These are phyloP conservation scores for Chelon labrosus DNA, from an alignment of 2,797 vertebrate species.

Conservation along the genomic window DNA sequence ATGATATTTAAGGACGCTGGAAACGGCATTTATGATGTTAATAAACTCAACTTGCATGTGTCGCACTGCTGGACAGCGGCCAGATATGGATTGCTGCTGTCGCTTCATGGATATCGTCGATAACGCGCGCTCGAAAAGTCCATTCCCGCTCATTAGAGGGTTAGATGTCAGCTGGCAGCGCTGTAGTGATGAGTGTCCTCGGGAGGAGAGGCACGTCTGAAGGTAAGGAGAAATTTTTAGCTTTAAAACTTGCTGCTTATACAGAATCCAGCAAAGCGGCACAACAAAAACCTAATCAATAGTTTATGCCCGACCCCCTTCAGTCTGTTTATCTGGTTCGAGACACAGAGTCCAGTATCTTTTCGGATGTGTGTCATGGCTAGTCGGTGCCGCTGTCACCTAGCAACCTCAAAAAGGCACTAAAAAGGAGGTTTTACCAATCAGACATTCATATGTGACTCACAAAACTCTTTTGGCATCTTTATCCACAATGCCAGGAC, in stretches of 20 bases:
- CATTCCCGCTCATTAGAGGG: constrained; percentile 24
- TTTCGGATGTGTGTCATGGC: constrained; percentile 2
- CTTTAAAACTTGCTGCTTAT: neutral
- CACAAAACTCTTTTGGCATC: neutral
- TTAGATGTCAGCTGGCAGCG: neutral
- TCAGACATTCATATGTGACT: neutral
- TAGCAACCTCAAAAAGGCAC: constrained; percentile 36
- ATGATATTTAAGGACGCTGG: neutral
- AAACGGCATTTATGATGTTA: neutral
- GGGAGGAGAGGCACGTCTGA: constrained; percentile 1
- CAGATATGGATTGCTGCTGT: constrained; percentile 15
- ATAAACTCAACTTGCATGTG: too few relatives aligned
- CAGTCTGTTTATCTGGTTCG: neutral
- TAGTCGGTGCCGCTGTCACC: constrained; percentile 19
- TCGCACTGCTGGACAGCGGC: constrained; percentile 1
- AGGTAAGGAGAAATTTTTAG: neutral
- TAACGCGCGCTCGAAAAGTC: constrained; percentile 23
- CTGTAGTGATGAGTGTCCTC: neutral
- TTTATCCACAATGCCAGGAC: too few relatives aligned
- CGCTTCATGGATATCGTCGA: constrained; percentile 6
- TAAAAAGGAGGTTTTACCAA: neutral
- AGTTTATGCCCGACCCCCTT: neutral
- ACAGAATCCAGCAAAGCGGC: neutral
- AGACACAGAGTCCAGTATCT: neutral
- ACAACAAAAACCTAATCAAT: neutral